Evolutionary conservation across 2,888 invertebrate genomes (phyloP).

Genomic region (Hermodice carunculata): DNA sequence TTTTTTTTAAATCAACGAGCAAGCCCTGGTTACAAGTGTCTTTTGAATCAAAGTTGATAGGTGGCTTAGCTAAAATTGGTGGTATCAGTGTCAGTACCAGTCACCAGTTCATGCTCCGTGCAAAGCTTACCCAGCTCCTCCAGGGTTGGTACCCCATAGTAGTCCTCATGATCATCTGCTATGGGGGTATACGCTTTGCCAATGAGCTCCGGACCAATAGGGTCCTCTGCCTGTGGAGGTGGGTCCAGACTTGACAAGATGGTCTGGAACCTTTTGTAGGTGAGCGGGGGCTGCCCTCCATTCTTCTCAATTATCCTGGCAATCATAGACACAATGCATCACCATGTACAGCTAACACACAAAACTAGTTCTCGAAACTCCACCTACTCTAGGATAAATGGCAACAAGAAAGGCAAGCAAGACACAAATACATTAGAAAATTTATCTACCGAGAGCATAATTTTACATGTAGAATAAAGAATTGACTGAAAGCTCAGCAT

Average conservation of each 20-base stretch:
- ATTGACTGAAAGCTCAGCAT: no score
- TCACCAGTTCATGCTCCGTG: no score
- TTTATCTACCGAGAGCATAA: no score
- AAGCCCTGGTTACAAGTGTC: no score
- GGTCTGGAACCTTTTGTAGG: slow-evolving; percentile 89
- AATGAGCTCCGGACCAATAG: slow-evolving; percentile 74
- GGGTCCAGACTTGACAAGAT: slow-evolving; percentile 83
- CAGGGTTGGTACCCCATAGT: slow-evolving; percentile 86
- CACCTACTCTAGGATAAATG: no score
- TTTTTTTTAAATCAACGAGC: no score
- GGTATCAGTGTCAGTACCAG: no score
- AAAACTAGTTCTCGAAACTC: not conserved
- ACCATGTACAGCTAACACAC: not conserved
- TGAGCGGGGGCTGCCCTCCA: slow-evolving; percentile 84
- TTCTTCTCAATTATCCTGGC: slow-evolving; percentile 84
- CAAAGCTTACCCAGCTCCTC: slow-evolving; percentile 80
- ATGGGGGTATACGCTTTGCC: slow-evolving; percentile 79
- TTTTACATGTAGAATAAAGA: no score
- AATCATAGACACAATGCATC: slow-evolving; percentile 20
- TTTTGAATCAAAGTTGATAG: no score
- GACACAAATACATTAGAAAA: no score
- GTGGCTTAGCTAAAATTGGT: no score
- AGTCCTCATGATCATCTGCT: slow-evolving; percentile 83
- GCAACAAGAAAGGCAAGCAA: no score
- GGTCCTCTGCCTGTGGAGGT: slow-evolving; percentile 77